phyloP scores from a whole-genome alignment of 2,113 vertebrate genomes.

The Nanger granti region DNA sequence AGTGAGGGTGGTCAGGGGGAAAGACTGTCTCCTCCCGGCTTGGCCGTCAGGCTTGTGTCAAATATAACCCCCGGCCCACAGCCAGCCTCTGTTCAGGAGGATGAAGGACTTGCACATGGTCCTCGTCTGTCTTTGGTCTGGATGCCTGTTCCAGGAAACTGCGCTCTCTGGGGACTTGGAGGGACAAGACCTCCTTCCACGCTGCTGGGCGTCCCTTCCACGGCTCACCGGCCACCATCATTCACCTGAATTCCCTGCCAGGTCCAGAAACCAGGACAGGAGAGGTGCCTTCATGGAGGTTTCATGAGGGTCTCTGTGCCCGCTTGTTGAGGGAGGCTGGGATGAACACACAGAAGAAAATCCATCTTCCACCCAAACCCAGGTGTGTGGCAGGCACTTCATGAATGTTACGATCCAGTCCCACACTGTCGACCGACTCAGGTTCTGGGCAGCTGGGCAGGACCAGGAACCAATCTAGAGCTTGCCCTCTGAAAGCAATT shows the following conservation, averaged over 20 bases:
- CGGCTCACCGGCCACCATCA: neutral
- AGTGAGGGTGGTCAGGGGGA: neutral
- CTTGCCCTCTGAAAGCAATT: conserved; percentile 50
- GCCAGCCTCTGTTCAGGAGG: neutral
- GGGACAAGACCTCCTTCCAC: neutral
- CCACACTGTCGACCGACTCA: neutral
- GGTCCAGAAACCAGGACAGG: neutral
- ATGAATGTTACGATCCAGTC: conserved; percentile 5
- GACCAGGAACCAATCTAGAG: conserved; percentile 3
- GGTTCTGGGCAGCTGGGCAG: conserved; percentile 42
- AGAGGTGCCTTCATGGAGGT: neutral
- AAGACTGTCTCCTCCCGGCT: neutral
- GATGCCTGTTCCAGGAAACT: neutral
- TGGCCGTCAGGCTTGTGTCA: neutral
- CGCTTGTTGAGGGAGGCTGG: neutral
- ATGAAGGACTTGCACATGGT: neutral
- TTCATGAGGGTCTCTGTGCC: neutral
- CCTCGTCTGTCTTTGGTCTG: neutral
- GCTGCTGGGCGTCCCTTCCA: too few relatives aligned
- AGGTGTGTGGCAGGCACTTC: neutral
- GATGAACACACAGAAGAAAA: neutral
- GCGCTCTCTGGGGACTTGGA: rapidly evolving
- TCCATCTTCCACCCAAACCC: neutral
- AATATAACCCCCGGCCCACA: neutral
- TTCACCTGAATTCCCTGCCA: neutral